These are phyloP conservation scores for Hyposoter dolosus DNA, from an alignment of 2,888 invertebrate species.

Conservation along the genomic window DNA sequence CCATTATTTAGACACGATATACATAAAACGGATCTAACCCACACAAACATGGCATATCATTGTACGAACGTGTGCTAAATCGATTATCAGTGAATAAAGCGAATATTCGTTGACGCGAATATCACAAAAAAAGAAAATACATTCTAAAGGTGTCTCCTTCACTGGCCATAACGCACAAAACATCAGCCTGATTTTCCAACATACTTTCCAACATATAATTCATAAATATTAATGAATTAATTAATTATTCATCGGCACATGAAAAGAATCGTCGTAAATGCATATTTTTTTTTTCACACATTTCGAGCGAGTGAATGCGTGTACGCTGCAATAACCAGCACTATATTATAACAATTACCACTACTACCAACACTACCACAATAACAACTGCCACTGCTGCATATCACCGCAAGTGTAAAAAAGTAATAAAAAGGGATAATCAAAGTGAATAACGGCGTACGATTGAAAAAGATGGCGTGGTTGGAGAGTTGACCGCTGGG, in stretches of 20 bases:
- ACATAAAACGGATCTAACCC: slow-evolving; percentile 1
- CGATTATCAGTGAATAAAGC: slow-evolving; percentile 41
- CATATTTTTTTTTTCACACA: slow-evolving; percentile 16
- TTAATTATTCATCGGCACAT: slow-evolving; percentile 34
- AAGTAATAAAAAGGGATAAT: slow-evolving; percentile 37
- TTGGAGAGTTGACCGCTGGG: slow-evolving; percentile 12
- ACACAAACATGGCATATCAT: slow-evolving; percentile 9
- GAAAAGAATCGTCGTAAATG: slow-evolving; percentile 50
- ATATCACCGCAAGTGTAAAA: slow-evolving; percentile 63
- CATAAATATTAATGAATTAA: not conserved
- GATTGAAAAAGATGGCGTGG: slow-evolving; percentile 34
- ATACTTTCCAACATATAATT: not conserved
- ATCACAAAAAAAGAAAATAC: not conserved
- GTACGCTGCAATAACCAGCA: slow-evolving; percentile 29
- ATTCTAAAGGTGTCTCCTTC: slow-evolving; percentile 1
- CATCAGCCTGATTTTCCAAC: slow-evolving; percentile 36
- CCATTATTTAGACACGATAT: not conserved
- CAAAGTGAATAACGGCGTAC: slow-evolving; percentile 30
- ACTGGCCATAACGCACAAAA: slow-evolving; percentile 55
- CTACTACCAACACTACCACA: slow-evolving; percentile 42
- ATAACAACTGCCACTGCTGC: slow-evolving; percentile 45
- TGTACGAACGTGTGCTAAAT: slow-evolving; percentile 41
- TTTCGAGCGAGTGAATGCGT: slow-evolving; percentile 38
- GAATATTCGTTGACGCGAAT: not conserved
- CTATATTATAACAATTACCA: not conserved